These are phyloP conservation scores for Cyanistes caeruleus DNA, from an alignment of 2,113 vertebrate species.

Conservation along the genomic window DNA sequence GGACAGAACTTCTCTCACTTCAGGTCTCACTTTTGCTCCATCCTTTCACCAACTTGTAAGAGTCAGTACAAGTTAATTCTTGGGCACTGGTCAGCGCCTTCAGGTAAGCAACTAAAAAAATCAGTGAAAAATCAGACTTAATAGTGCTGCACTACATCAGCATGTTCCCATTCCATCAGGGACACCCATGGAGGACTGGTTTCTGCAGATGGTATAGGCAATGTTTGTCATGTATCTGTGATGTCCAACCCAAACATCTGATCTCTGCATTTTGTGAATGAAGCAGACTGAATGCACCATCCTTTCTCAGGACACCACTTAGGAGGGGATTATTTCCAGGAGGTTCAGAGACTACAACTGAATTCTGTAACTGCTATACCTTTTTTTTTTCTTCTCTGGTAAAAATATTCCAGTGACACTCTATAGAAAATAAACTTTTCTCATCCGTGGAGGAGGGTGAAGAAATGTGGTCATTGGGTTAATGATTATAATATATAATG, in stretches of 20 bases:
- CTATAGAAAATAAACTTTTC: neutral
- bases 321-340: neutral
- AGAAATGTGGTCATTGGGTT: neutral
- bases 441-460: neutral
- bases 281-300: neutral
- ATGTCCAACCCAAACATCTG: neutral
- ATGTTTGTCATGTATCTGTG: neutral
- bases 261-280: neutral
- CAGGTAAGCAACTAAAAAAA: neutral
- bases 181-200: accelerated
- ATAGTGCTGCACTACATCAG: neutral
- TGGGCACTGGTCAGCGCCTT: neutral
- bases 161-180: neutral
- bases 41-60: neutral
- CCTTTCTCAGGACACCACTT: neutral
- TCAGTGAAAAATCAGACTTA: neutral
- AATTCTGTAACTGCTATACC: neutral
- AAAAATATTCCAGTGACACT: neutral
- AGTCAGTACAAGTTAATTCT: neutral
- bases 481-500: too few species aligned
- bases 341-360: neutral
- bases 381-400: neutral
- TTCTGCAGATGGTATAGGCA: neutral
- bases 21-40: neutral
- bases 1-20: neutral